Evolutionary conservation across 2,888 invertebrate genomes (phyloP).

Genomic region (Sceliomorpha sp.): DNA sequence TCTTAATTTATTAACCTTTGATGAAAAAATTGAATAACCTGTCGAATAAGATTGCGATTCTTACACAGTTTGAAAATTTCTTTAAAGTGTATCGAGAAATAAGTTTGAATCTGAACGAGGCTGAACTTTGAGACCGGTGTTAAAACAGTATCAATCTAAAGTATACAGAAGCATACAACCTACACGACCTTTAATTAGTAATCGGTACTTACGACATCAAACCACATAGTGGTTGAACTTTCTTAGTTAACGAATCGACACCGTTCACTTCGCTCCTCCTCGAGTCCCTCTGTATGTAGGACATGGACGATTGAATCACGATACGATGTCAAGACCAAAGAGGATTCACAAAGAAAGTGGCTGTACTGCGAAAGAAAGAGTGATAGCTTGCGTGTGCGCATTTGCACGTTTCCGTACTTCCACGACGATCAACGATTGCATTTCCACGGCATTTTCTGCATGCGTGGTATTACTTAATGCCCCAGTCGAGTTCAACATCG

Average conservation of each 20-base stretch:
- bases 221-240: conserved; percentile 49
- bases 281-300: conserved; percentile 62
- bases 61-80: no score
- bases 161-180: conserved; percentile 37
- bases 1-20: no score
- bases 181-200: conserved; percentile 52
- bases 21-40: no score
- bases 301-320: conserved; percentile 72
- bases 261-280: conserved; percentile 64
- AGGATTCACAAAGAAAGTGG: conserved; percentile 64
- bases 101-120: conserved; percentile 24
- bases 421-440: no score
- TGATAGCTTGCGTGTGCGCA: conserved; percentile 25
- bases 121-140: conserved; percentile 46
- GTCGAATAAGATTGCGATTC: no score
- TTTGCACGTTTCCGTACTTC: conserved; percentile 14
- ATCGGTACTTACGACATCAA: conserved; percentile 49
- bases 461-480: no score
- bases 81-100: no score
- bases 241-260: conserved; percentile 55
- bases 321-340: conserved; percentile 68
- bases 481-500: no score
- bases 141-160: conserved; percentile 31
- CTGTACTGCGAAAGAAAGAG: conserved; percentile 45
- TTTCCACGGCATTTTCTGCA: conserved; percentile 2